phyloP scores from a whole-genome alignment of 2,888 invertebrate species.

The Conomelus anceps region DNA sequence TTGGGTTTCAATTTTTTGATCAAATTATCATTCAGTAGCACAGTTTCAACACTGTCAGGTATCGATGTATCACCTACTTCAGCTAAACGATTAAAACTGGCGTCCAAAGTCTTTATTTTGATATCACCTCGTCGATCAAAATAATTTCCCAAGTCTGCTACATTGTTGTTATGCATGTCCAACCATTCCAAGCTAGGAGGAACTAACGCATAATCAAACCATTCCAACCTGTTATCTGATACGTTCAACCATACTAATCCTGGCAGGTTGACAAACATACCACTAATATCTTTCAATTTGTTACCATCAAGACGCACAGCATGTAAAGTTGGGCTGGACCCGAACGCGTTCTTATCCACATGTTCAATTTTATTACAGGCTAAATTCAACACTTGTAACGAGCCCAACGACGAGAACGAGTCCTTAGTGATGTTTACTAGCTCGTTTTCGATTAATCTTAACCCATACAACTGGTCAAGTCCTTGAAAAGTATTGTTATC shows the following conservation, averaged over 20 bases:
- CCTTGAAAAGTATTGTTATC: slow-evolving; percentile 79
- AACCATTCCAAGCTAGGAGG: slow-evolving; percentile 84
- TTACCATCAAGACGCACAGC: slow-evolving; percentile 84
- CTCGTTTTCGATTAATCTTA: slow-evolving; percentile 83
- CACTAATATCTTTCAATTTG: slow-evolving; percentile 81
- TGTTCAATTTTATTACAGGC: slow-evolving; percentile 83
- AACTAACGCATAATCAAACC: slow-evolving; percentile 90
- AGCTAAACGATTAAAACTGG: slow-evolving; percentile 79
- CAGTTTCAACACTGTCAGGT: slow-evolving; percentile 77
- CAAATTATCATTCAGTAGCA: slow-evolving; percentile 84
- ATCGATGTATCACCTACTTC: slow-evolving; percentile 76
- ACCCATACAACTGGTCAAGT: slow-evolving; percentile 76
- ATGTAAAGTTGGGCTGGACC: slow-evolving; percentile 70
- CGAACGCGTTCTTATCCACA: slow-evolving; percentile 78
- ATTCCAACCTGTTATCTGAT: slow-evolving; percentile 83
- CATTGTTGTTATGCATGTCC: slow-evolving; percentile 84
- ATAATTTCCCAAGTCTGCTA: slow-evolving; percentile 81
- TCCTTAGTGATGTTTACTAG: slow-evolving; percentile 76
- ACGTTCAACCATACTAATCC: slow-evolving; percentile 80
- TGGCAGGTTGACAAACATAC: slow-evolving; percentile 78
- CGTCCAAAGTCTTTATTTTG: slow-evolving; percentile 76
- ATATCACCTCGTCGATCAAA: slow-evolving; percentile 72
- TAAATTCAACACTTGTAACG: slow-evolving; percentile 76
- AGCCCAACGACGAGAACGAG: slow-evolving; percentile 80
- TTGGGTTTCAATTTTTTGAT: slow-evolving; percentile 74